Base-by-base conservation (phyloP, 1,140 invertebrate species). In the Drosophila truncata region DNA sequence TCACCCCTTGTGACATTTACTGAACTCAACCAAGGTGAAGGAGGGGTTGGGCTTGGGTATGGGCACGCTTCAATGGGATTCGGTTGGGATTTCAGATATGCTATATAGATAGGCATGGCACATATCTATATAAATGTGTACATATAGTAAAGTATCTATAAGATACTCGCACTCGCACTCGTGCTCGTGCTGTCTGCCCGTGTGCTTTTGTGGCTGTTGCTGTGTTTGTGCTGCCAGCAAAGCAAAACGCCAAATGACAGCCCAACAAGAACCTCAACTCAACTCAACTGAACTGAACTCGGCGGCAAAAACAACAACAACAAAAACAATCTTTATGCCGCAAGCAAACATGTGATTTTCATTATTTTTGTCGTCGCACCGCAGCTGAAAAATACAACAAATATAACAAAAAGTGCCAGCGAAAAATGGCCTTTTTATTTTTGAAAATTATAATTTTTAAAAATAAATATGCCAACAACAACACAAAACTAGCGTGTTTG, bases 291-390 rank as follows among this genome's bases (percentile, higher is more conserved):
- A 62, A 62, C 29, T 64, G 39, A 46, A 60, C 44, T 49, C 57
- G 58, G 35, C 33, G 11, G 31, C 42, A 49, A 27, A 18, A 72
- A 58, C 47, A 54, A 49, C 65, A 55, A 35, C 35, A 44, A 64
- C 16, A 73, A 39, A 47, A 67, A 71, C 11, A 16, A 72, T 71
- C 83, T 84, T 87, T 80, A 87, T 87, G 84, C 84, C 84, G 84
- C 84, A 90, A 87, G 84, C 84, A 87, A 87, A 87, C 84, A 87
- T 87, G 84, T 87, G 84, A 87, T 87, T 87, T 87, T 87, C 82
- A 88, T 87, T 87, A 88, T 87, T 87, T 88, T 87, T 88, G 83
- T 86, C 80, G 80, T 87, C 84, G 84, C 84, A 65, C 61, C 71
- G 64, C 50, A 33, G 31, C 37, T 37, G 10, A 37, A 71, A 35